Percentiles rank a stretch among this genome's conserved stretches.
These are phyloP conservation scores for Sitta carolinensis DNA, from an alignment of 2,797 vertebrate genomes.

Conservation along the genomic window DNA sequence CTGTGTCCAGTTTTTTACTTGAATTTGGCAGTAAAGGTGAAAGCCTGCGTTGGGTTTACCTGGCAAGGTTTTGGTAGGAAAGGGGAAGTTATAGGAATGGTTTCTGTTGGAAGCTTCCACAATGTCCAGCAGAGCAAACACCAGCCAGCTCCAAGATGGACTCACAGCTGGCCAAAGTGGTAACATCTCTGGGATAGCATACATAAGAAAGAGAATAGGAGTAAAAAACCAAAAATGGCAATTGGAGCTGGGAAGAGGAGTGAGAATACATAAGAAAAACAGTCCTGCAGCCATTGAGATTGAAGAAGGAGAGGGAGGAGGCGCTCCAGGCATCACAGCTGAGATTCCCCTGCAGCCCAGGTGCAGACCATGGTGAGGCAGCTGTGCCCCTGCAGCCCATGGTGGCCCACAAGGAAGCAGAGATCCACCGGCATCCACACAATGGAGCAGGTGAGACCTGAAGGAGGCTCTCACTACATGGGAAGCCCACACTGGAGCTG, in stretches of 20 bases:
- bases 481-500: not conserved
- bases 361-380: not conserved
- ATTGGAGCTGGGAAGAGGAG: not conserved
- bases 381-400: not conserved
- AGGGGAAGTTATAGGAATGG: too few species aligned
- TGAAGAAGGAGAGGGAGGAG: not conserved
- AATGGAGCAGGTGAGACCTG: rapidly evolving
- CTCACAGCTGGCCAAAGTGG: rapidly evolving
- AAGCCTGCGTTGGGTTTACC: not conserved
- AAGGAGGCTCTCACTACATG: not conserved
- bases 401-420: too few species aligned
- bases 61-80: not conserved
- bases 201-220: not conserved
- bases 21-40: not conserved
- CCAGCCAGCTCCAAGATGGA: not conserved
- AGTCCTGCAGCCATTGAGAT: not conserved
- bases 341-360: rapidly evolving
- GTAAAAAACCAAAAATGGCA: not conserved
- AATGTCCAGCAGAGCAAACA: not conserved
- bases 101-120: not conserved
- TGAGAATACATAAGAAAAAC: not conserved
- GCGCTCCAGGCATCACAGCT: rapidly evolving
- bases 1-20: not conserved
- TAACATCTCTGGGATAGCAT: rapidly evolving
- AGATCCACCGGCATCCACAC: not conserved